Evolutionary conservation across 2,797 vertebrate species (phyloP).

Genomic region (Eutrigla gurnardus): DNA sequence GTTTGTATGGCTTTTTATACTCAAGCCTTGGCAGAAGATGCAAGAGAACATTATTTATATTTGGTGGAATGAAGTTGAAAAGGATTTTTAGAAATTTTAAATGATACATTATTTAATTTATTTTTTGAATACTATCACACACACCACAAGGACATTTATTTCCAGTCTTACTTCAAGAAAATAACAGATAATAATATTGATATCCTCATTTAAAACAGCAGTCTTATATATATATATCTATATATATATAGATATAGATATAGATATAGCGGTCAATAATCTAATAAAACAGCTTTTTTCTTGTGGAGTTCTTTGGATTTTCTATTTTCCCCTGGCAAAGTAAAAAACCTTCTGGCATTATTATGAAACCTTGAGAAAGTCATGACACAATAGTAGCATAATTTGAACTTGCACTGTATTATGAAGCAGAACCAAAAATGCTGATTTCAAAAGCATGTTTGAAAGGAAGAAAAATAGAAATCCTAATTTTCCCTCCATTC

Average conservation of each 20-base stretch:
- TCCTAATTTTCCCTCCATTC: neutral
- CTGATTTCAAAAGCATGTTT: conserved; percentile 21
- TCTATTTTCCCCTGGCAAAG: conserved; percentile 1
- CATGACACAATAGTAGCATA: neutral
- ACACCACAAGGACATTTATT: conserved; percentile 7
- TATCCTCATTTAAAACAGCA: conserved; percentile 13
- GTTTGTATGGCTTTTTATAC: conserved; percentile 11
- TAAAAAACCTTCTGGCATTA: conserved; percentile 28
- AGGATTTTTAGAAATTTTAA: too few species aligned
- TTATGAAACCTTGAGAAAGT: conserved; percentile 41
- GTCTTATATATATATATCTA: neutral
- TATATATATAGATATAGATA: too few species aligned
- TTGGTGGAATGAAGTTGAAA: too few species aligned
- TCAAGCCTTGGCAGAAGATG: neutral
- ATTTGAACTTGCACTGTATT: conserved; percentile 26
- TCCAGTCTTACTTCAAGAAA: conserved; percentile 20
- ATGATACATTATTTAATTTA: neutral
- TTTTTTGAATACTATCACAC: neutral
- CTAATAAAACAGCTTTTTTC: conserved; percentile 8
- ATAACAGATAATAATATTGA: conserved; percentile 6
- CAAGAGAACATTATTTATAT: neutral
- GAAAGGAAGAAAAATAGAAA: neutral
- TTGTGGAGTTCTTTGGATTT: conserved; percentile 17
- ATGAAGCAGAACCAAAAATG: conserved; percentile 7
- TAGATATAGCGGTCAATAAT: neutral